A percentile compares a stretch with the other conserved stretches of the same genome.
These are phyloP conservation scores for Zophobas atratus DNA, from an alignment of 1,140 invertebrate genomes.

Conservation along the genomic window DNA sequence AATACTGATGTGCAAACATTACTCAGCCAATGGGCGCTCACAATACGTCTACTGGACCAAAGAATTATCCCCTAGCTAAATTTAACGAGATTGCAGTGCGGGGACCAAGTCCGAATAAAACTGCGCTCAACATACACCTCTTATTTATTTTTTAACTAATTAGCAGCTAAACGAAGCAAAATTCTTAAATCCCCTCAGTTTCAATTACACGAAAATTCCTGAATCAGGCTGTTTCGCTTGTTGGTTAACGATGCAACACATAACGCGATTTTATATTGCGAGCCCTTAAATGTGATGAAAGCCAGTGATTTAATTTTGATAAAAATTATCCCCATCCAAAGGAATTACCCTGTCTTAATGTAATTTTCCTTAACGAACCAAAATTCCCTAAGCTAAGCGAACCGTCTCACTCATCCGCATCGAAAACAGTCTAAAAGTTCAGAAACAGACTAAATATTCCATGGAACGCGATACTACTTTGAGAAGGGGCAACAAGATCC, in stretches of 20 bases:
- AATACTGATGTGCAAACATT: slow-evolving; percentile 61
- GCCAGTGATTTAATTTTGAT: slow-evolving; percentile 54
- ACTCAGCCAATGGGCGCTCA: slow-evolving; percentile 55
- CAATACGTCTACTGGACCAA: slow-evolving; percentile 61
- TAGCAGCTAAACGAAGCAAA: slow-evolving; percentile 26
- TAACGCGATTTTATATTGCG: slow-evolving; percentile 30
- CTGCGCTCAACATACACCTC: slow-evolving; percentile 27
- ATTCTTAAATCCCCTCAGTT: slow-evolving; percentile 19
- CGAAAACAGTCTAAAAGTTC: slow-evolving; percentile 38
- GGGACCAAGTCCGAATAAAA: slow-evolving; percentile 13
- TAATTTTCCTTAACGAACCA: slow-evolving; percentile 57
- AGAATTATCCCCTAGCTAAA: slow-evolving; percentile 56
- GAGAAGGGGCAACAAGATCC: slow-evolving; percentile 38
- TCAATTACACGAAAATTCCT: slow-evolving; percentile 30
- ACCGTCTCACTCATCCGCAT: slow-evolving; percentile 52
- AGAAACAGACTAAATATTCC: slow-evolving; percentile 46
- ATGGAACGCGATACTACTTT: slow-evolving; percentile 55
- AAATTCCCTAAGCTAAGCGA: slow-evolving; percentile 53
- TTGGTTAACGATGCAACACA: slow-evolving; percentile 29
- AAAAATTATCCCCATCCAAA: slow-evolving; percentile 51
- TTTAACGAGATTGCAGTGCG: slow-evolving; percentile 51
- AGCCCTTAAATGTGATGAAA: slow-evolving; percentile 8
- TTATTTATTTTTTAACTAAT: slow-evolving; percentile 46
- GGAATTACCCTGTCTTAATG: slow-evolving; percentile 51
- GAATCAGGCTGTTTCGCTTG: slow-evolving; percentile 21